Evolutionary conservation across 2,797 vertebrate genomes (phyloP).

Genomic region (Tenualosa thibaudeaui): DNA sequence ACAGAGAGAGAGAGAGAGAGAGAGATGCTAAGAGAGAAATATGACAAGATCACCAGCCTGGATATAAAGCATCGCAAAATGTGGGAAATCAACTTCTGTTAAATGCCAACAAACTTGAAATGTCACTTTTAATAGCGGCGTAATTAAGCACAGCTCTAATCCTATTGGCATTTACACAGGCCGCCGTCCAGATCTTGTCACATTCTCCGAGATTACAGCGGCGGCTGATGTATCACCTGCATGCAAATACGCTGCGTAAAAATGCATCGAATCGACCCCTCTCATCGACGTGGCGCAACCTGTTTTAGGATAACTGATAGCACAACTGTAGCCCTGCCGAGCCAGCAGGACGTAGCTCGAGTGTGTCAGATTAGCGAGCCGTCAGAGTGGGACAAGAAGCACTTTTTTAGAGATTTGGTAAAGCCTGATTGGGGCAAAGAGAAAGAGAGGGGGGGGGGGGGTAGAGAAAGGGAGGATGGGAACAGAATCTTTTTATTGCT

Average conservation of each 20-base stretch:
- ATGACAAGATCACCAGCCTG: not conserved
- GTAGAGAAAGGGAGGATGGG: not conserved
- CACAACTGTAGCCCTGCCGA: conserved; percentile 7
- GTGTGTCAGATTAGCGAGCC: not conserved
- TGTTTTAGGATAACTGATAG: conserved; percentile 25
- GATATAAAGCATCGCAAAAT: conserved; percentile 8
- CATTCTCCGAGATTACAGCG: conserved; percentile 19
- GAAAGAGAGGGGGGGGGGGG: not conserved
- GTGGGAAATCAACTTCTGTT: conserved; percentile 28
- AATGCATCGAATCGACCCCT: conserved; percentile 26
- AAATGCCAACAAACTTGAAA: conserved; percentile 47
- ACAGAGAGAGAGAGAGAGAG: not conserved
- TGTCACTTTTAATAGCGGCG: conserved; percentile 43
- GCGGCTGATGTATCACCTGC: not conserved
- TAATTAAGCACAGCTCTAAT: conserved; percentile 43
- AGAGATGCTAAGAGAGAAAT: not conserved
- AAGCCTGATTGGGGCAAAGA: not conserved
- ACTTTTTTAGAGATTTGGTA: conserved; percentile 3
- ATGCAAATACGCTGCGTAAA: not conserved
- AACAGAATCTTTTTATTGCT: not conserved
- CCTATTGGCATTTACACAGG: conserved; percentile 41
- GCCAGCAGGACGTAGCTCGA: not conserved
- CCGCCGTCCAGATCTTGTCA: conserved; percentile 30
- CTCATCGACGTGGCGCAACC: conserved; percentile 21
- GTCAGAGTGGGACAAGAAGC: not conserved